Percentiles rank a stretch among this genome's conserved stretches.
phyloP scores from a whole-genome alignment of 1,140 invertebrate genomes.

The Heliconius congener region DNA sequence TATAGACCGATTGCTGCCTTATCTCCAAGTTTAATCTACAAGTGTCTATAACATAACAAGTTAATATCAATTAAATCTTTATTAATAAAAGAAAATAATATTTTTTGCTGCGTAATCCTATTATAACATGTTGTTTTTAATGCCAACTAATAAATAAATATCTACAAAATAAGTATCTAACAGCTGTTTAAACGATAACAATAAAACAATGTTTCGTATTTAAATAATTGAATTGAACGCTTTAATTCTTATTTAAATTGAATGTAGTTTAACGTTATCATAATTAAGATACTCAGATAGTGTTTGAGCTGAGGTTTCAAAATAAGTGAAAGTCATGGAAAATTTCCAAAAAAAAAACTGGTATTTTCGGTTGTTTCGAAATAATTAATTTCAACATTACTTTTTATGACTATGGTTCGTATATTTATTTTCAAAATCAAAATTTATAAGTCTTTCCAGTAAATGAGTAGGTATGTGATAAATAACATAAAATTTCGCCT shows the following conservation, averaged over 20 bases:
- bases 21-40: neutral
- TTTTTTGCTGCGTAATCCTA: neutral
- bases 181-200: neutral
- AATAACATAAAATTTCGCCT: neutral
- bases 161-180: too few relatives aligned
- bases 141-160: too few relatives aligned
- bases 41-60: neutral
- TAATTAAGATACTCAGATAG: neutral
- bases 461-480: neutral
- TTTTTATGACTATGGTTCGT: slow-evolving; percentile 5
- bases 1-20: neutral
- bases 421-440: neutral
- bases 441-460: neutral
- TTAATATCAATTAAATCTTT: neutral
- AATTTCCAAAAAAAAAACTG: neutral
- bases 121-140: too few relatives aligned
- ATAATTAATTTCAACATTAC: slow-evolving; percentile 11
- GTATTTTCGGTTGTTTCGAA: neutral
- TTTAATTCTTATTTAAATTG: neutral
- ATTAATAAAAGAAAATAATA: neutral
- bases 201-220: neutral
- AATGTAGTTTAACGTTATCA: neutral
- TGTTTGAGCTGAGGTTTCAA: neutral
- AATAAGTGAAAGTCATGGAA: slow-evolving; percentile 8
- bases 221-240: neutral